phyloP scores from a whole-genome alignment of 2,113 vertebrate species.

The Hippocampus comes region DNA sequence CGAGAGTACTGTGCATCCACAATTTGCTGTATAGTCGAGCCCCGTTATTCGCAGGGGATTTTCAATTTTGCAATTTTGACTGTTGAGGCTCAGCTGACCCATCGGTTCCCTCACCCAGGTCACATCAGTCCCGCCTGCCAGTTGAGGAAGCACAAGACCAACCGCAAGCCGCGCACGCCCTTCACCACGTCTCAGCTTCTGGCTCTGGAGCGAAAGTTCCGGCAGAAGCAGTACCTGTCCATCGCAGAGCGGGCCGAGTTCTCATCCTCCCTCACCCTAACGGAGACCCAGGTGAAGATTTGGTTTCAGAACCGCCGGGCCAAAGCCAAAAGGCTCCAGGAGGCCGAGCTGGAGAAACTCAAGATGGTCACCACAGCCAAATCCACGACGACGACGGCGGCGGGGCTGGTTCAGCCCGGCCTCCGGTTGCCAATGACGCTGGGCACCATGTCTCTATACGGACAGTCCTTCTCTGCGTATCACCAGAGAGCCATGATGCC shows the following conservation, averaged over 20 bases:
- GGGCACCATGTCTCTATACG: slow-evolving; percentile 66
- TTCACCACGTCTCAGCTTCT: slow-evolving; percentile 75
- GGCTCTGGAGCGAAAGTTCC: slow-evolving; percentile 74
- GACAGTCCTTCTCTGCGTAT: slow-evolving; percentile 65
- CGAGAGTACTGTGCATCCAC: too few species aligned
- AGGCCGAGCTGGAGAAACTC: slow-evolving; percentile 75
- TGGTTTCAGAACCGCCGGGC: slow-evolving; percentile 78
- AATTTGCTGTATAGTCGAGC: too few species aligned
- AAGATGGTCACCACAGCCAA: slow-evolving; percentile 70
- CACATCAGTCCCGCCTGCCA: slow-evolving; percentile 55
- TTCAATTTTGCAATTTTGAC: neutral
- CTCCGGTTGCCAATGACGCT: slow-evolving; percentile 66
- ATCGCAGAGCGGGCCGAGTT: slow-evolving; percentile 75
- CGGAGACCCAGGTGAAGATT: slow-evolving; percentile 78
- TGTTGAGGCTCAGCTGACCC: neutral
- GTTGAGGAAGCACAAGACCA: slow-evolving; percentile 75
- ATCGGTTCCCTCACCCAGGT: slow-evolving; percentile 29
- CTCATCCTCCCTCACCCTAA: slow-evolving; percentile 71
- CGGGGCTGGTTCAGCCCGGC: slow-evolving; percentile 51
- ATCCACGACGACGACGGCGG: slow-evolving; percentile 33
- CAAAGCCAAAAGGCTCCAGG: slow-evolving; percentile 75
- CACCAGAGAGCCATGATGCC: slow-evolving; percentile 68
- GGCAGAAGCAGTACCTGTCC: slow-evolving; percentile 78
- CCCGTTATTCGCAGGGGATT: too few species aligned
- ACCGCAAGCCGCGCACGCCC: slow-evolving; percentile 76